Conservation (phyloP, 2,888 invertebrate species). For the Chironomus riparius region DNA sequence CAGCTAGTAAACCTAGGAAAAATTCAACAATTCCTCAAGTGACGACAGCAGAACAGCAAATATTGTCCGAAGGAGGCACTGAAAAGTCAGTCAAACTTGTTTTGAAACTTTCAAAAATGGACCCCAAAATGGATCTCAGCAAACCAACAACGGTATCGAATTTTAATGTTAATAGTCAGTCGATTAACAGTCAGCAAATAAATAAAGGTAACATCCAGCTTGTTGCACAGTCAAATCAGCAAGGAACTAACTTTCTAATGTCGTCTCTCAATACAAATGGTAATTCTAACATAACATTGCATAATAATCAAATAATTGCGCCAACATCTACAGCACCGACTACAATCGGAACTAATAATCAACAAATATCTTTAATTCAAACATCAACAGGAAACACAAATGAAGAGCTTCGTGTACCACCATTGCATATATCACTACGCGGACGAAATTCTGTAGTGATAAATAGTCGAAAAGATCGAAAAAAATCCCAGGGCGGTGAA, state of each 20-base stretch:
- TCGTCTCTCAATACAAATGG: not conserved
- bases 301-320: not conserved
- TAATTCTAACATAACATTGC: constrained; percentile 13
- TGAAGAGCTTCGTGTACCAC: constrained; percentile 77
- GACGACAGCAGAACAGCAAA: not conserved
- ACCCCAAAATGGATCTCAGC: constrained; percentile 15
- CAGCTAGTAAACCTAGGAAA: not conserved
- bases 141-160: constrained; percentile 11
- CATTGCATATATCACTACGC: constrained; percentile 76
- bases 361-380: constrained; percentile 22
- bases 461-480: constrained; percentile 61
- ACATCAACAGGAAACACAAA: constrained; percentile 28
- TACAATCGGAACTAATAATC: not conserved
- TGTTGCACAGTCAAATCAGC: not conserved
- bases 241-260: not conserved
- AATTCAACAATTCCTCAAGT: not conserved
- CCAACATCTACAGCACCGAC: constrained; percentile 26
- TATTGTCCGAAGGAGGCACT: not conserved
- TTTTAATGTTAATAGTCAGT: constrained; percentile 6
- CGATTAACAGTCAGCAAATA: not conserved
- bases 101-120: constrained; percentile 10
- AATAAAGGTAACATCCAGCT: constrained; percentile 1
- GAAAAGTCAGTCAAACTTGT: constrained; percentile 22
- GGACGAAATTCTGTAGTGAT: constrained; percentile 80
- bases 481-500: constrained; percentile 46